Evolutionary conservation across 2,113 vertebrate genomes (phyloP), one percentile per base, ranked within the genome.

Genomic region (Bubo bubo): DNA sequence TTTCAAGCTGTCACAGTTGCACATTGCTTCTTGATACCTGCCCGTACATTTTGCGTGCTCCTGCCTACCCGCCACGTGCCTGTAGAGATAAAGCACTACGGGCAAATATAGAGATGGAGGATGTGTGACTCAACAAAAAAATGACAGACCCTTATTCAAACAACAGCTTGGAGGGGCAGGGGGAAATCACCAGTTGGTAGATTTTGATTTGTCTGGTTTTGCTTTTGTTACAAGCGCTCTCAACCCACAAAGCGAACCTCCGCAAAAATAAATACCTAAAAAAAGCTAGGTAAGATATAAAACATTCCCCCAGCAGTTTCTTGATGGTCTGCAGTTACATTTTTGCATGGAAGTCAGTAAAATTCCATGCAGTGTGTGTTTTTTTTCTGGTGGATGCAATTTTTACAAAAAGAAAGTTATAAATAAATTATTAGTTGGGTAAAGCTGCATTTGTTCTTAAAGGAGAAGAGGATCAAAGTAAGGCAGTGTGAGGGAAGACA

Each of bases 391-490:
- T 73, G 90, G 93, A 96, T 95, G 92, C 79, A 88, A 60, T 90
- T 94, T 97, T 97, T 93, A 83, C 35, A 35, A 70, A 68, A 71
- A 50, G 96, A 73, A 77, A 92, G 86, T 12, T 18, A 73, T 70
- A 95, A 92, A 96, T 94, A 93, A 97, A 95, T 95, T 79, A 98
- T 85, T 76, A 49, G 62, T 43, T 74, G 32, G 62, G 58, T 82
- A 76, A 96, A 87, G 87, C 72, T 63, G 28, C 91, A 85, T 43
- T 92, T 95, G 94, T 22, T 60, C 96, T 92, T 74, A 79, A 92
- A 87, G 70, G 37, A 88, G 81, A 88, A 81, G 58, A 79, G 81
- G 72, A 95, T 81, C 52, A 95, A 88, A 93, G 74, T 3, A 26
- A 43, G 26, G 50, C 73, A 74, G 43, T 0, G 0, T n/a, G 39